Evolutionary conservation across 2,113 vertebrate genomes (phyloP).

Genomic region (Rousettus leschenaultii): DNA sequence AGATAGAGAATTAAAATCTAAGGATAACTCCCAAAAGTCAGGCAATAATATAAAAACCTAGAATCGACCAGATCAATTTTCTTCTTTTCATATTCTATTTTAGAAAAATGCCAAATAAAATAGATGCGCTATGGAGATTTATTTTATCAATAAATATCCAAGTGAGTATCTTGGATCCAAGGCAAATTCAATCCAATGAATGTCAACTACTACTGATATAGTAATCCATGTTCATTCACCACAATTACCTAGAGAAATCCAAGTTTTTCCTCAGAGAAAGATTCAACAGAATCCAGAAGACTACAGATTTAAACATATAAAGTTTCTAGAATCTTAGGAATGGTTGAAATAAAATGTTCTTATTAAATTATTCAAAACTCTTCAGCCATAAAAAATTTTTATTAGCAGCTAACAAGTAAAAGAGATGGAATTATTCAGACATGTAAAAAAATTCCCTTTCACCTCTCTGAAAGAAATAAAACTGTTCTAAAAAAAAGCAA

Average conservation of each 20-base stretch:
- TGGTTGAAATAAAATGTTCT: constrained; percentile 17
- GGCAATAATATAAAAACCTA: neutral
- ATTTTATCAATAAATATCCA: constrained; percentile 1
- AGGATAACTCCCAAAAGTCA: neutral
- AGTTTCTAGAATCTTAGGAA: neutral
- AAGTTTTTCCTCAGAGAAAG: neutral
- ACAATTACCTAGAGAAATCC: neutral
- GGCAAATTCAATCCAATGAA: neutral
- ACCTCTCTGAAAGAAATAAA: neutral
- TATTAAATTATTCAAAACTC: constrained; percentile 1
- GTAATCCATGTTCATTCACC: neutral
- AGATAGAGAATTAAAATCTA: neutral
- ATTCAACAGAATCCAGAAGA: neutral
- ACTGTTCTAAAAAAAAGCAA: neutral
- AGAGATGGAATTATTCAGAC: neutral
- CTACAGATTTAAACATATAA: neutral
- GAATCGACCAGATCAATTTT: neutral
- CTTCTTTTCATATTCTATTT: neutral
- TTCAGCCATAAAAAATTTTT: neutral
- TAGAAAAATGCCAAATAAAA: constrained; percentile 33
- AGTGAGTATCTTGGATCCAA: neutral
- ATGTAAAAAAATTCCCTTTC: neutral
- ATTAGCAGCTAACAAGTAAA: neutral
- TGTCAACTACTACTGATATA: neutral
- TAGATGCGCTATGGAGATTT: neutral